These are phyloP conservation scores for Dromaius novaehollandiae DNA, from an alignment of 2,113 vertebrate genomes.

Conservation along the genomic window DNA sequence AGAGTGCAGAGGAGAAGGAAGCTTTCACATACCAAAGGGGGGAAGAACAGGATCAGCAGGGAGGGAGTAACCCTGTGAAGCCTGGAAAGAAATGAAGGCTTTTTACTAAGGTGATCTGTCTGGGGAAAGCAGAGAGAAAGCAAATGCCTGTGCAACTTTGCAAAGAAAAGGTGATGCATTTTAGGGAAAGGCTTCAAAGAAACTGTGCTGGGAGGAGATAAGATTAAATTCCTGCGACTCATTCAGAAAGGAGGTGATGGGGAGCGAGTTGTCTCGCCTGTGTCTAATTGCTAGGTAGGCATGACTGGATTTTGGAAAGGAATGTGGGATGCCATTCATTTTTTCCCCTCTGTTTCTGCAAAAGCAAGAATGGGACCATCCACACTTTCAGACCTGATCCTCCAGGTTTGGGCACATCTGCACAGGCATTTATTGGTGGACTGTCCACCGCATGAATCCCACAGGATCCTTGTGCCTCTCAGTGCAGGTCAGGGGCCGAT, in stretches of 20 bases:
- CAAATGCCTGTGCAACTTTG: background rate
- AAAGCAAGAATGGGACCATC: background rate
- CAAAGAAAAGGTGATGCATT: background rate
- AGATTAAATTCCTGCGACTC: background rate
- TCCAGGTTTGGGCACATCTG: fast-evolving
- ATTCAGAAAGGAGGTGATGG: background rate
- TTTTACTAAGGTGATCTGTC: background rate
- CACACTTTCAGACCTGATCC: background rate
- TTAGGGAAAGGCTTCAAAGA: background rate
- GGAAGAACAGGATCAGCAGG: conserved; percentile 2
- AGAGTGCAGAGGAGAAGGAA: conserved; percentile 16
- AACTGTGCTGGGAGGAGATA: background rate
- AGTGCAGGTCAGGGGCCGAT: background rate
- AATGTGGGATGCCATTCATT: background rate
- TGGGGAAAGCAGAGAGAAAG: background rate
- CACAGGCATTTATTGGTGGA: fast-evolving
- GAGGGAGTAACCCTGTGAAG: background rate
- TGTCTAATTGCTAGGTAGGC: background rate
- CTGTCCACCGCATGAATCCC: fast-evolving
- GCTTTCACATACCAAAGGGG: background rate
- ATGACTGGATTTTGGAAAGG: background rate
- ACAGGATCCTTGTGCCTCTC: fast-evolving
- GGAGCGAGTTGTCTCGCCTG: background rate
- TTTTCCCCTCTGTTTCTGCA: background rate
- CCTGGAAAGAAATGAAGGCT: background rate